These are phyloP conservation scores for Apogon talboti DNA, from an alignment of 2,797 vertebrate species.

Conservation along the genomic window DNA sequence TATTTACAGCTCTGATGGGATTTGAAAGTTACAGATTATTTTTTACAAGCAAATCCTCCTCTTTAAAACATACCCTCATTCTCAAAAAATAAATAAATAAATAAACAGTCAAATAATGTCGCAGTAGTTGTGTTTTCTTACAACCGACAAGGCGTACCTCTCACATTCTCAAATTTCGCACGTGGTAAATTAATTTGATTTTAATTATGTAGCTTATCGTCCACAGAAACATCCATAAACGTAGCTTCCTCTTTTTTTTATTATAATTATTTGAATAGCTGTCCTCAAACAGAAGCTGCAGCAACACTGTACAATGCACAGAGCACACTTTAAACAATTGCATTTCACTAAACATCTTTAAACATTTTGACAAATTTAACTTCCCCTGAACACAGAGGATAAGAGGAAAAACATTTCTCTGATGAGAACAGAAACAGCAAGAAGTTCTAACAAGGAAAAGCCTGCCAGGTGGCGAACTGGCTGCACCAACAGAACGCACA, in stretches of 20 bases:
- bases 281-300: slow-evolving; percentile 15
- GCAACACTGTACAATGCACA: slow-evolving; percentile 41
- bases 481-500: slow-evolving; percentile 91
- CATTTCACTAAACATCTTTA: slow-evolving; percentile 75
- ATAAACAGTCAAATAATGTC: slow-evolving; percentile 46
- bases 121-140: slow-evolving; percentile 42
- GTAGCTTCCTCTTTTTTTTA: not conserved
- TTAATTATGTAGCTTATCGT: slow-evolving; percentile 24
- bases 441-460: slow-evolving; percentile 91
- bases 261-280: slow-evolving; percentile 12
- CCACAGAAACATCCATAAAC: slow-evolving; percentile 31
- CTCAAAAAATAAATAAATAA: slow-evolving; percentile 22
- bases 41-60: slow-evolving; percentile 63
- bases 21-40: slow-evolving; percentile 78
- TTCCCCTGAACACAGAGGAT: slow-evolving; percentile 80
- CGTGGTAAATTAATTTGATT: slow-evolving; percentile 24
- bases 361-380: slow-evolving; percentile 83
- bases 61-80: slow-evolving; percentile 53
- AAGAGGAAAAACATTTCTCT: slow-evolving; percentile 85
- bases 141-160: slow-evolving; percentile 10
- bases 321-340: slow-evolving; percentile 67
- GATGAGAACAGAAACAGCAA: slow-evolving; percentile 89
- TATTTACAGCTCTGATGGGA: slow-evolving; percentile 77
- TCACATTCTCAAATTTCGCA: slow-evolving; percentile 25
- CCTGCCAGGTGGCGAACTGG: slow-evolving; percentile 91